Evolutionary conservation across 2,797 vertebrate genomes (phyloP).

Genomic region (Vipera ursinii): DNA sequence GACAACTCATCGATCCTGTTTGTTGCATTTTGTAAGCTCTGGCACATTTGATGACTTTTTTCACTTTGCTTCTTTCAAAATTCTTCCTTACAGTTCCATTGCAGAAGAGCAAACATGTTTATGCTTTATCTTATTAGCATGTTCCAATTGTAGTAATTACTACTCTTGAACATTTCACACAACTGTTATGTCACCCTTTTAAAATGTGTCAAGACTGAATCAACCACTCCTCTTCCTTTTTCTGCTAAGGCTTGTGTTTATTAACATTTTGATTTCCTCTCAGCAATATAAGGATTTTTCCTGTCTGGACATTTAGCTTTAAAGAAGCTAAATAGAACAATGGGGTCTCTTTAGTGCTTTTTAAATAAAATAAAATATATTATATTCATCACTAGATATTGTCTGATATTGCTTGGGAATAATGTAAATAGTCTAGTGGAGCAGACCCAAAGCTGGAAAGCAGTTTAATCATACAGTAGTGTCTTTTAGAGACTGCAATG

Average conservation of each 20-base stretch:
- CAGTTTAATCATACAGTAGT: not conserved
- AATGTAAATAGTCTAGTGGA: too few species aligned
- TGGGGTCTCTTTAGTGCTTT: not conserved
- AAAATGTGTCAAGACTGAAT: constrained; percentile 52
- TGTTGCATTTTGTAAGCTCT: constrained; percentile 49
- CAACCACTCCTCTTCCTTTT: constrained; percentile 12
- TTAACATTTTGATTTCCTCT: constrained; percentile 50
- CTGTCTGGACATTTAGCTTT: constrained; percentile 17
- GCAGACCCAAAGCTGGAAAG: not conserved
- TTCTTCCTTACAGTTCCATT: constrained; percentile 41
- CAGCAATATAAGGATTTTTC: constrained; percentile 27
- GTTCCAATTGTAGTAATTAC: constrained; percentile 62
- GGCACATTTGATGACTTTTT: constrained; percentile 46
- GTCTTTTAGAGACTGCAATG: not conserved
- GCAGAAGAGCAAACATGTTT: constrained; percentile 45
- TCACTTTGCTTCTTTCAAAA: constrained; percentile 34
- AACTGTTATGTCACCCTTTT: constrained; percentile 46
- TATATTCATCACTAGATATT: too few species aligned
- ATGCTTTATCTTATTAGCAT: constrained; percentile 56
- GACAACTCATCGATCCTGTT: constrained; percentile 57
- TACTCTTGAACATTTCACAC: constrained; percentile 50
- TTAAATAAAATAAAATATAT: too few species aligned
- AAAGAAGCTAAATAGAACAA: constrained; percentile 24
- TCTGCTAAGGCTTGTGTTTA: not conserved
- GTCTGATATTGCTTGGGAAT: too few species aligned